Base-by-base conservation (phyloP, 2,797 vertebrate species). In the Pterois miles region DNA sequence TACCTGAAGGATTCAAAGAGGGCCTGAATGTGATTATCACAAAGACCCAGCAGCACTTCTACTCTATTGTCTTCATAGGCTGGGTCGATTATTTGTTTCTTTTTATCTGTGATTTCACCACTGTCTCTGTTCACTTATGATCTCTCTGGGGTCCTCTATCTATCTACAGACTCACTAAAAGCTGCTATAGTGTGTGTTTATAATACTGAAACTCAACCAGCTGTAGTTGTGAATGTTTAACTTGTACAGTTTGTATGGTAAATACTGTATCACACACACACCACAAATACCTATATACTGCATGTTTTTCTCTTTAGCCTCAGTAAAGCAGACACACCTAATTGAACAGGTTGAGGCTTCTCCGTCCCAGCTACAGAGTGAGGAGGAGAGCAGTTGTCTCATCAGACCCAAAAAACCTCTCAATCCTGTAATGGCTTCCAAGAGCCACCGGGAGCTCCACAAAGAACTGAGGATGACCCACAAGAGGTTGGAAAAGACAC, bases 391-490 rank as follows among this genome's bases (percentile, higher is more conserved):
- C 66, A 79, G 93, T 0, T 94, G 96, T 74, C 95, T 97, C 79
- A 97, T 98, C 94, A 96, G 94, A 84, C 96, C 96, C 78, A 96
- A 96, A 90, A 97, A 97, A 88, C 93, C 97, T 71, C 82, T 94
- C 66, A 96, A 96, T 92, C 96, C 95, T 0, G 90, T 97, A 71
- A 97, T 95, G 89, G 94, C 95, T 54, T 97, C 96, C 0, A 96
- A 95, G 90, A 97, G 93, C 76, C 96, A 97, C 92, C 96, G 94
- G 88, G 96, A 97, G 86, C 95, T 97, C 70, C 97, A 97, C 86
- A 88, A 95, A 60, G 96, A 98, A 84, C 95, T 97, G 74, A 89
- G 93, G 72, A 96, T 97, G 95, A 97, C 96, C 89, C 96, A 97
- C 84, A 96, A 94, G 87, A 95, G 95, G 96, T 96, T 87, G 70